Evolutionary conservation across 2,113 vertebrate genomes (phyloP).

Genomic region (Oryzias javanicus): DNA sequence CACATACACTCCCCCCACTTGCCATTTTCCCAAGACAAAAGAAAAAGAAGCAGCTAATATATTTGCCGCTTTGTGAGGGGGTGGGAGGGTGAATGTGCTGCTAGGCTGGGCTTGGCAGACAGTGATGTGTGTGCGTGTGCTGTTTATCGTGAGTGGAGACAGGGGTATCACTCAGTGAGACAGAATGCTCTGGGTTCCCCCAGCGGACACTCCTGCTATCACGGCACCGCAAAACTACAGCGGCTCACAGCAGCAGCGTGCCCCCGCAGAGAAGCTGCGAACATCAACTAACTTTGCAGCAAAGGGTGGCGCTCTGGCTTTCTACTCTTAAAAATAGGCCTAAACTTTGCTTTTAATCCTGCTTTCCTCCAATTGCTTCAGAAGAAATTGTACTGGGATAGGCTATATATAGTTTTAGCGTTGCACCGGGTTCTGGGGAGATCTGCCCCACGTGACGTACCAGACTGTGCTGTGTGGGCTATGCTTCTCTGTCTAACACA

Average conservation of each 20-base stretch:
- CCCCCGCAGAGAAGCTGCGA: constrained; percentile 52
- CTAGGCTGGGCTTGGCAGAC: constrained; percentile 65
- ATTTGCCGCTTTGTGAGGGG: constrained; percentile 73
- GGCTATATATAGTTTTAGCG: constrained; percentile 25
- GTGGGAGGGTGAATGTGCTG: constrained; percentile 60
- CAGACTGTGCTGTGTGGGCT: constrained; percentile 29
- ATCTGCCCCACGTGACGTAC: constrained; percentile 34
- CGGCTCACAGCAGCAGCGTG: constrained; percentile 50
- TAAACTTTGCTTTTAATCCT: constrained; percentile 56
- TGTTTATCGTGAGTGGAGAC: constrained; percentile 81
- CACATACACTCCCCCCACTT: constrained; percentile 37
- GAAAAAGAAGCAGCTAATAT: constrained; percentile 78
- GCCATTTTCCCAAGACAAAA: constrained; percentile 79
- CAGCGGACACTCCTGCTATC: constrained; percentile 71
- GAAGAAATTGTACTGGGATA: constrained; percentile 22
- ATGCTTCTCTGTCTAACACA: constrained; percentile 9
- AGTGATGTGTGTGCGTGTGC: constrained; percentile 36
- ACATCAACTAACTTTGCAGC: constrained; percentile 50
- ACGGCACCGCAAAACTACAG: constrained; percentile 55
- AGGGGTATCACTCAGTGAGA: constrained; percentile 82
- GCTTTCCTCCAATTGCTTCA: constrained; percentile 33
- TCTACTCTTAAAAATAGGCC: constrained; percentile 48
- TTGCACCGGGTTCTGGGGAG: constrained; percentile 11
- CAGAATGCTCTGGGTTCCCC: constrained; percentile 77
- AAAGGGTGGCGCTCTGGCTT: constrained; percentile 21